Conservation (phyloP, 1,140 invertebrate species). For the Asobara japonica region DNA sequence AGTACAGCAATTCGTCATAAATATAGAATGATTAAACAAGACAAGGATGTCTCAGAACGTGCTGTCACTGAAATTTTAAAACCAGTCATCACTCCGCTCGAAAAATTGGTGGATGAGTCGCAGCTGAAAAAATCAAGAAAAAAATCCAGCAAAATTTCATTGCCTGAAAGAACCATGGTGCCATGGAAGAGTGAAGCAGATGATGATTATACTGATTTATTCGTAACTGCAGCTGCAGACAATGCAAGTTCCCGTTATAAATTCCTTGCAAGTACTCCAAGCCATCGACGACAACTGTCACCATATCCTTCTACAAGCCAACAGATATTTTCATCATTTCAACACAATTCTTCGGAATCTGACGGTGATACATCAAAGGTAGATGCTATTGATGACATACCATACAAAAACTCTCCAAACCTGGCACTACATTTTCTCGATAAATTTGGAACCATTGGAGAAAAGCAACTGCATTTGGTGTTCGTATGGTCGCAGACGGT, state of each 20-base stretch:
- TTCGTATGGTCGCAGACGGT: no score
- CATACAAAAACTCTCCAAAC: background rate
- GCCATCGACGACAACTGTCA: no score
- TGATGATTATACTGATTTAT: background rate
- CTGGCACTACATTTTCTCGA: no score
- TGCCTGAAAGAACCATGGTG: background rate
- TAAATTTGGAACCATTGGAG: no score
- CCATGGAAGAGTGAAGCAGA: background rate
- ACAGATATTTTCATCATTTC: no score
- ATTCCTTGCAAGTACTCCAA: no score
- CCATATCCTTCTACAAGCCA: no score
- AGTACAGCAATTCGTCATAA: conserved; percentile 38
- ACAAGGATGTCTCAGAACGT: conserved; percentile 11
- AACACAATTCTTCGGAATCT: background rate
- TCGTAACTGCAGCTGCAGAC: background rate
- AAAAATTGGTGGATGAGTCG: conserved; percentile 27
- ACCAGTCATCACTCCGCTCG: conserved; percentile 22
- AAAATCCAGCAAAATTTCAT: background rate
- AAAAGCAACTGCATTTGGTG: no score
- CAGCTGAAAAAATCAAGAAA: no score
- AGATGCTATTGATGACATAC: background rate
- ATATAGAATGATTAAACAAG: conserved; percentile 32
- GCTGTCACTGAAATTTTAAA: conserved; percentile 28
- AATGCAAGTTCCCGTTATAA: no score
- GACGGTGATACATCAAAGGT: background rate